Percentiles rank a stretch among this genome's conserved stretches.
Conservation (phyloP, 2,113 vertebrate genomes). For the Embiotoca jacksoni region DNA sequence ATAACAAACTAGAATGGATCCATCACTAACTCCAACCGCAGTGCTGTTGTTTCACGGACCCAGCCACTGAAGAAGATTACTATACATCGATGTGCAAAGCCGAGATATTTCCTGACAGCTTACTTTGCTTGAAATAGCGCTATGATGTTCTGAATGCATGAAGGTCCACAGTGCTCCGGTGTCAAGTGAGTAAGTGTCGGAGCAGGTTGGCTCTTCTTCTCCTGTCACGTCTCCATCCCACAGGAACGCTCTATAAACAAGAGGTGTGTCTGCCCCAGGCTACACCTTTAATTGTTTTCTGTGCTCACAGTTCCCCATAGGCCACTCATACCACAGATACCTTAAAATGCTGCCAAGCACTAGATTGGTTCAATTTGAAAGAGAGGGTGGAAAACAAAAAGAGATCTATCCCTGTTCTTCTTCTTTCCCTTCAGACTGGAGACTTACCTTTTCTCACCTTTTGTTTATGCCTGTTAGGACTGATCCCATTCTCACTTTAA, state of each 20-base stretch:
- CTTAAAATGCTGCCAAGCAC: constrained; percentile 69
- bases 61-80: not conserved
- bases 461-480: constrained; percentile 52
- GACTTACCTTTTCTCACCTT: constrained; percentile 55
- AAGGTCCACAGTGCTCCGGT: constrained; percentile 18
- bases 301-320: constrained; percentile 60
- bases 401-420: constrained; percentile 50
- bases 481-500: constrained; percentile 41
- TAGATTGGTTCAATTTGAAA: constrained; percentile 74
- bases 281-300: constrained; percentile 81
- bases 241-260: constrained; percentile 78
- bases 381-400: constrained; percentile 54
- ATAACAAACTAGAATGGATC: not conserved
- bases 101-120: constrained; percentile 21
- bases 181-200: constrained; percentile 45
- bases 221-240: constrained; percentile 70
- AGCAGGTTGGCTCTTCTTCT: constrained; percentile 57
- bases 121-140: constrained; percentile 13
- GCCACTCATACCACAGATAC: constrained; percentile 60
- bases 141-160: constrained; percentile 26
- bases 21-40: constrained; percentile 1
- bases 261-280: constrained; percentile 70
- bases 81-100: not conserved
- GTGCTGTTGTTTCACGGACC: not conserved
- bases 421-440: constrained; percentile 35